Evolutionary conservation across 2,113 vertebrate genomes (phyloP).

Genomic region (Lathamus discolor): DNA sequence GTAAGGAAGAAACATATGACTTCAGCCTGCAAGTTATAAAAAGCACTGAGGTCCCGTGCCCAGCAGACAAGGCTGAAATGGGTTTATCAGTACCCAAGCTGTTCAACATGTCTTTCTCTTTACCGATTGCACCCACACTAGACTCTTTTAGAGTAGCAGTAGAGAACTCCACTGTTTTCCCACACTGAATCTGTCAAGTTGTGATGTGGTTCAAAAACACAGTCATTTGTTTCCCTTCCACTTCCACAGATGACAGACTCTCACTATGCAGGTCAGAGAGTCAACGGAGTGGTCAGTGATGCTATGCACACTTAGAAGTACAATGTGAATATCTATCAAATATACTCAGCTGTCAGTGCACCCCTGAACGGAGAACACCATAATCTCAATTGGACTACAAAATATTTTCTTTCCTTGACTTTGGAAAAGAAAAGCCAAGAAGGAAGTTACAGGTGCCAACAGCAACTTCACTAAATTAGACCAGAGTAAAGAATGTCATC

Average conservation of each 20-base stretch:
- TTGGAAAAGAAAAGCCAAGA: neutral
- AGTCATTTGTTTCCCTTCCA: fast-evolving
- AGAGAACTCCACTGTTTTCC: neutral
- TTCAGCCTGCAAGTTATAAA: neutral
- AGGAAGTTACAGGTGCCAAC: neutral
- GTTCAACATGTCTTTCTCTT: neutral
- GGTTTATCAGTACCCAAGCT: neutral
- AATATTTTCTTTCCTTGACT: neutral
- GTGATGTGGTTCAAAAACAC: neutral
- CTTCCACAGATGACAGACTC: neutral
- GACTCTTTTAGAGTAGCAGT: neutral
- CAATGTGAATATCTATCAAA: fast-evolving
- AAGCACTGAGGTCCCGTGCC: neutral
- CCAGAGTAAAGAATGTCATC: fast-evolving
- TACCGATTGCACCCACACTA: no score
- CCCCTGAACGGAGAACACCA: neutral
- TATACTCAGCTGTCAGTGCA: neutral
- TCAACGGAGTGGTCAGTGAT: fast-evolving
- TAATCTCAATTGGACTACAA: fast-evolving
- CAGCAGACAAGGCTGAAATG: neutral
- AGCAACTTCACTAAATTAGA: neutral
- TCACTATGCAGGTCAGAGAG: neutral
- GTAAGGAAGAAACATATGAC: neutral
- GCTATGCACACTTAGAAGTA: fast-evolving
- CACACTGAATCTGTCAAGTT: neutral